These are phyloP conservation scores for Cryptocephalus moraei DNA, from an alignment of 2,888 invertebrate genomes.

Conservation along the genomic window DNA sequence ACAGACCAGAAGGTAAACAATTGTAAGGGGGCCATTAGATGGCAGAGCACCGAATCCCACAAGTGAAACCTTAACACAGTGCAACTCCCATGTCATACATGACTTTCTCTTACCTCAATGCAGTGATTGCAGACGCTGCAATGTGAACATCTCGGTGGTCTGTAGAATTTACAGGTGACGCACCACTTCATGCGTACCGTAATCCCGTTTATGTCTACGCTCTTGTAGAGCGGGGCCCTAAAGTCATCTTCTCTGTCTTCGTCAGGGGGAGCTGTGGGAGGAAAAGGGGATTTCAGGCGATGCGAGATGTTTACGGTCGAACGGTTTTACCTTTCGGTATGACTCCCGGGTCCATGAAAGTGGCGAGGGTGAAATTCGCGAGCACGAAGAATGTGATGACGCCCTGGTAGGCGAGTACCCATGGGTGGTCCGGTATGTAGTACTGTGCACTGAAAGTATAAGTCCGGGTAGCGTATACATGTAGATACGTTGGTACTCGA, in stretches of 20 bases:
- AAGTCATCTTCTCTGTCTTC: constrained; percentile 97
- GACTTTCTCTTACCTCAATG: constrained; percentile 64
- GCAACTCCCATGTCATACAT: not conserved
- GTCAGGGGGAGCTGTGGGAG: constrained; percentile 73
- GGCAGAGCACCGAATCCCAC: no score
- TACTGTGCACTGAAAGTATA: constrained; percentile 65
- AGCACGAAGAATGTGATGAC: constrained; percentile 94
- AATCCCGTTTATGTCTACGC: constrained; percentile 96
- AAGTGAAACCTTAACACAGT: not conserved
- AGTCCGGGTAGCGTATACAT: not conserved
- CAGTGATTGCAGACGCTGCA: constrained; percentile 99
- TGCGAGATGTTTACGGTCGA: not conserved
- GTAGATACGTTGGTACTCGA: constrained; percentile 4
- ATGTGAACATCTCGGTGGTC: constrained; percentile 97
- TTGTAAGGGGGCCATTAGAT: no score
- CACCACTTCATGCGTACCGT: constrained; percentile 99
- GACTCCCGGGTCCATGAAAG: constrained; percentile 98
- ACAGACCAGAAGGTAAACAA: no score
- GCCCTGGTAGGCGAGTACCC: constrained; percentile 88
- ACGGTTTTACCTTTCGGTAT: constrained; percentile 81
- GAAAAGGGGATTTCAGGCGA: not conserved
- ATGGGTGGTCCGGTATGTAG: constrained; percentile 72
- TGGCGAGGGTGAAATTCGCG: constrained; percentile 97
- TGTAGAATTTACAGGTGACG: constrained; percentile 98
- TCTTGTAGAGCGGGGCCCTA: constrained; percentile 91